Evolutionary conservation across 2,888 invertebrate species (phyloP).

Genomic region (Luperina testacea): DNA sequence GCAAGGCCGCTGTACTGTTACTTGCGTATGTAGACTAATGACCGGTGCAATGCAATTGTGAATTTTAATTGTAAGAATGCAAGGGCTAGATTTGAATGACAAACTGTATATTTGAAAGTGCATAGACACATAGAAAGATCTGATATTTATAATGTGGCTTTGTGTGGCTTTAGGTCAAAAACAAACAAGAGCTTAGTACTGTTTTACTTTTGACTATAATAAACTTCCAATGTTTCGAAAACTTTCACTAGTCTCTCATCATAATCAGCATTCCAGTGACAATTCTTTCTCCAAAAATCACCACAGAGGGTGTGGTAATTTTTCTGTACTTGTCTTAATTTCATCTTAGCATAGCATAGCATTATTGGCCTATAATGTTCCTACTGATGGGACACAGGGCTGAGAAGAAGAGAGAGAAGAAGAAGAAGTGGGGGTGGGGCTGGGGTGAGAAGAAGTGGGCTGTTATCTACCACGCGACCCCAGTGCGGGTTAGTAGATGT

Average conservation of each 20-base stretch:
- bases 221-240: not conserved
- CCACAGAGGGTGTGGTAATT: no score
- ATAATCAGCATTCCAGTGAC: not conserved
- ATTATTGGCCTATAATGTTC: no score
- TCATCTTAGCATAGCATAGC: not conserved
- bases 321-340: not conserved
- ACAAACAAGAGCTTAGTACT: not conserved
- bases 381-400: no score
- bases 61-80: constrained; percentile 42
- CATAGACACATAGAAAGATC: constrained; percentile 2
- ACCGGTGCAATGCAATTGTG: constrained; percentile 46
- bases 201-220: not conserved
- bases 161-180: not conserved
- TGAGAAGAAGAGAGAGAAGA: no score
- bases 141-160: not conserved
- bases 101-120: constrained; percentile 29
- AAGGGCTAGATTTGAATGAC: constrained; percentile 56
- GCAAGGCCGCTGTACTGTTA: constrained; percentile 85
- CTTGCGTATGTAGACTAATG: constrained; percentile 78
- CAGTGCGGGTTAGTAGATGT: no score
- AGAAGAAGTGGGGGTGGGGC: no score
- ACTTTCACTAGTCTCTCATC: not conserved
- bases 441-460: no score
- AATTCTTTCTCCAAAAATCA: not conserved
- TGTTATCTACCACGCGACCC: no score